phyloP scores from a whole-genome alignment of 2,888 invertebrate species.

The Xylota sylvarum region DNA sequence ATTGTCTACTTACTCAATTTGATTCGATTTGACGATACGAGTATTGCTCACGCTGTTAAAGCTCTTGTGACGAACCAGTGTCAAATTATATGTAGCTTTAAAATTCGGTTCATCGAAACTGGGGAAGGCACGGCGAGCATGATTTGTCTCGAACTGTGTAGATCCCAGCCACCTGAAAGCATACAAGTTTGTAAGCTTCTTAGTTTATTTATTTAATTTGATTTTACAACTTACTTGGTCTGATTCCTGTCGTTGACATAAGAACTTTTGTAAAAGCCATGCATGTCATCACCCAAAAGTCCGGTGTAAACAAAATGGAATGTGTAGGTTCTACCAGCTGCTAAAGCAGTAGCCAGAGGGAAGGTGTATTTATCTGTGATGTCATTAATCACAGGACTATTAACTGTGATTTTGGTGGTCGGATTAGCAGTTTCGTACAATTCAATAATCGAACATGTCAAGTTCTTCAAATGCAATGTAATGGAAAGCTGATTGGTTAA shows the following conservation, averaged over 20 bases:
- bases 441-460: constrained; percentile 76
- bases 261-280: constrained; percentile 86
- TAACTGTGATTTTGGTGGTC: constrained; percentile 77
- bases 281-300: constrained; percentile 86
- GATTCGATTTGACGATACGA: constrained; percentile 48
- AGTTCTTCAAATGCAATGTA: constrained; percentile 86
- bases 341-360: constrained; percentile 82
- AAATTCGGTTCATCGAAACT: constrained; percentile 91
- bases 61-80: constrained; percentile 82
- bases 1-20: constrained; percentile 79
- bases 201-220: neutral
- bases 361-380: constrained; percentile 85
- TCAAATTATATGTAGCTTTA: constrained; percentile 88
- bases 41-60: constrained; percentile 81
- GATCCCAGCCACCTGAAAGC: constrained; percentile 86
- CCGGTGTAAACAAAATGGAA: constrained; percentile 85
- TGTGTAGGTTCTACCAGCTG: constrained; percentile 83
- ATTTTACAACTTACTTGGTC: constrained; percentile 79
- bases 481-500: constrained; percentile 83
- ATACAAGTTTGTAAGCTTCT: neutral
- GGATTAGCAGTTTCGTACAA: constrained; percentile 78
- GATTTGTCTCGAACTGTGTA: constrained; percentile 89
- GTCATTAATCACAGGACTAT: constrained; percentile 75
- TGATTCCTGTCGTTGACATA: constrained; percentile 83
- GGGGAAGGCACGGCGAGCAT: constrained; percentile 90